Evolutionary conservation across 2,113 vertebrate species (phyloP).

Genomic region (Cyanoderma ruficeps): DNA sequence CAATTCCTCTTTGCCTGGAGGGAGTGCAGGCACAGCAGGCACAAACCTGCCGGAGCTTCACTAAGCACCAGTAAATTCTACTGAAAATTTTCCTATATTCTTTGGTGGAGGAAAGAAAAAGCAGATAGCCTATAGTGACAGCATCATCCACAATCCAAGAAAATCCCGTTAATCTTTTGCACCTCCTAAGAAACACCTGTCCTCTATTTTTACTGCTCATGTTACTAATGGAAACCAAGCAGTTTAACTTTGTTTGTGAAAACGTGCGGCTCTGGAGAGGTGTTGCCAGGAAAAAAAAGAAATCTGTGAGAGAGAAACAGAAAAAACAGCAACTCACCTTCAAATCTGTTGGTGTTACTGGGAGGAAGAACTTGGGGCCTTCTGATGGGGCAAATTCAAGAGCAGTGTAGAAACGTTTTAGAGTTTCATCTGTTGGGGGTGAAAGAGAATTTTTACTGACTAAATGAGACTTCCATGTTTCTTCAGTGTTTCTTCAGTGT

Average conservation of each 20-base stretch:
- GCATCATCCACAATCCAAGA: conserved; percentile 22
- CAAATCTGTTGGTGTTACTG: not conserved
- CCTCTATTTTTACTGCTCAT: conserved; percentile 10
- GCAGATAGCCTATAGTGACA: conserved; percentile 23
- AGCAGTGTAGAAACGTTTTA: not conserved
- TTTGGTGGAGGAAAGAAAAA: not conserved
- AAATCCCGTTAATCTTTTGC: conserved; percentile 66
- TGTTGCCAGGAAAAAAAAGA: not conserved
- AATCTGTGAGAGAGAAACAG: not conserved
- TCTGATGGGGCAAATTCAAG: not conserved
- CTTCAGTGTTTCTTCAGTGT: not conserved
- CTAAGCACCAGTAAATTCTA: not conserved
- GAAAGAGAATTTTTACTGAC: not conserved
- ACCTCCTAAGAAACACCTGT: conserved; percentile 63
- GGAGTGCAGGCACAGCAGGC: not conserved
- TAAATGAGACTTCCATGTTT: not conserved
- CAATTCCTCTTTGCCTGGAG: not conserved
- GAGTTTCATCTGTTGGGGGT: not conserved
- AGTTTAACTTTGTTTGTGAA: conserved; percentile 49
- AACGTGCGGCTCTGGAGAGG: not conserved
- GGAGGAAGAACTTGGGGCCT: not conserved
- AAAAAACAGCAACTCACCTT: not conserved
- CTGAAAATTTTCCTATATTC: conserved; percentile 4
- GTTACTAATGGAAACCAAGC: conserved; percentile 63
- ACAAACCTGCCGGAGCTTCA: conserved; percentile 17